These are phyloP conservation scores for Gallinago paraguaiae DNA, from an alignment of 2,113 vertebrate genomes.

Conservation along the genomic window DNA sequence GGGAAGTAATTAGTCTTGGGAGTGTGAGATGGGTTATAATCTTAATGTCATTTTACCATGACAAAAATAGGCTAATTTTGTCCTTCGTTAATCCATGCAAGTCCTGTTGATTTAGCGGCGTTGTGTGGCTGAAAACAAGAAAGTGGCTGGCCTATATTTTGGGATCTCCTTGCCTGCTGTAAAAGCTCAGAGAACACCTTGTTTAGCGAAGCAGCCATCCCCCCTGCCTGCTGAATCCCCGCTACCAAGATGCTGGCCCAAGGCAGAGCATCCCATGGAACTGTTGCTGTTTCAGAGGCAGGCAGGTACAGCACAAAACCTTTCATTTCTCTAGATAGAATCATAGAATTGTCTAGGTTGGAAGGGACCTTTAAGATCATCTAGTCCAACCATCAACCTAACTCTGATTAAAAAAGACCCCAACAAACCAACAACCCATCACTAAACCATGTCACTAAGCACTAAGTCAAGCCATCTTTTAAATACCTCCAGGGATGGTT, in stretches of 20 bases:
- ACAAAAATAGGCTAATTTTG: constrained; percentile 34
- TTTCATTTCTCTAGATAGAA: not conserved
- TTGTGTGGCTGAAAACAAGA: not conserved
- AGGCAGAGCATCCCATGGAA: not conserved
- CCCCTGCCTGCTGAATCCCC: not conserved
- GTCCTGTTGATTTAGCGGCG: constrained; percentile 20
- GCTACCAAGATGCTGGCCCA: not conserved
- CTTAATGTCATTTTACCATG: constrained; percentile 13
- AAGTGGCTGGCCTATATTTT: constrained; percentile 4
- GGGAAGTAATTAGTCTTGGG: constrained; percentile 20
- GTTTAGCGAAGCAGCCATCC: not conserved
- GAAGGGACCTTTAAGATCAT: too few species aligned
- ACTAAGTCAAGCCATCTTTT: too few species aligned
- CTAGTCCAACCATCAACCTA: too few species aligned
- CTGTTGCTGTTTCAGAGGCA: not conserved
- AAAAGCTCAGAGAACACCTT: not conserved
- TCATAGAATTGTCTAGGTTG: too few species aligned
- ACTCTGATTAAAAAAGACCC: too few species aligned
- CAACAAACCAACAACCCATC: too few species aligned
- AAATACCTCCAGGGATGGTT: too few species aligned
- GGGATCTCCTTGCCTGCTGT: not conserved
- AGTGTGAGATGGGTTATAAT: constrained; percentile 19
- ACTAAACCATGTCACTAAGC: too few species aligned
- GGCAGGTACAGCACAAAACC: constrained; percentile 8
- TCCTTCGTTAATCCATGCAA: constrained; percentile 9